Evolutionary conservation across 2,113 vertebrate genomes (phyloP).

Genomic region (Anarrhichthys ocellatus): DNA sequence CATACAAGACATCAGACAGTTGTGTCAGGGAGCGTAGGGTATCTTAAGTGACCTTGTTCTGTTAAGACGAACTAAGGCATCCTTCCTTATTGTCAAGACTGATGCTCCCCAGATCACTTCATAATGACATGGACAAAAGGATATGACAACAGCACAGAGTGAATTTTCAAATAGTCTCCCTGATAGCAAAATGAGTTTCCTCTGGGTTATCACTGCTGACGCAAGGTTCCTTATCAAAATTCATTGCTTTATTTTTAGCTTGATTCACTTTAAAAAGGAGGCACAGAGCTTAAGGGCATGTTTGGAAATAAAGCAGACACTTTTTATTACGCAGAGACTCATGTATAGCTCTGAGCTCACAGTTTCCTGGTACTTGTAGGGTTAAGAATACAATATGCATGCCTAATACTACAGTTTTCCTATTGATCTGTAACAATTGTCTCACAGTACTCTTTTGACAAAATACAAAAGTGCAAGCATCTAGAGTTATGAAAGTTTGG

Average conservation of each 20-base stretch:
- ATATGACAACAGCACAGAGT: conserved; percentile 75
- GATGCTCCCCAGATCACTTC: conserved; percentile 75
- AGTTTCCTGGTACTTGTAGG: conserved; percentile 37
- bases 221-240: conserved; percentile 75
- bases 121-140: conserved; percentile 75
- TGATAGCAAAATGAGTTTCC: conserved; percentile 78
- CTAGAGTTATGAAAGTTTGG: background rate
- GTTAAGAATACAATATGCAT: conserved; percentile 29
- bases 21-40: conserved; percentile 59
- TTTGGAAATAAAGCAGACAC: conserved; percentile 70
- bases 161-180: conserved; percentile 75
- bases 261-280: conserved; percentile 68
- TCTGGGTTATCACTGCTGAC: conserved; percentile 75
- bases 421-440: background rate
- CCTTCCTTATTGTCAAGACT: conserved; percentile 59
- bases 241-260: conserved; percentile 74
- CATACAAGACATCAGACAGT: conserved; percentile 47
- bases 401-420: background rate
- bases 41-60: conserved; percentile 70
- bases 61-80: conserved; percentile 55
- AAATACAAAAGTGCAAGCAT: background rate
- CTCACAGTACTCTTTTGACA: background rate
- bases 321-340: conserved; percentile 48
- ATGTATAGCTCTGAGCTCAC: conserved; percentile 18
- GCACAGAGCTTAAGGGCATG: conserved; percentile 59